Evolutionary conservation across 2,113 vertebrate genomes (phyloP).

Genomic region (Epinephelus fuscoguttatus): DNA sequence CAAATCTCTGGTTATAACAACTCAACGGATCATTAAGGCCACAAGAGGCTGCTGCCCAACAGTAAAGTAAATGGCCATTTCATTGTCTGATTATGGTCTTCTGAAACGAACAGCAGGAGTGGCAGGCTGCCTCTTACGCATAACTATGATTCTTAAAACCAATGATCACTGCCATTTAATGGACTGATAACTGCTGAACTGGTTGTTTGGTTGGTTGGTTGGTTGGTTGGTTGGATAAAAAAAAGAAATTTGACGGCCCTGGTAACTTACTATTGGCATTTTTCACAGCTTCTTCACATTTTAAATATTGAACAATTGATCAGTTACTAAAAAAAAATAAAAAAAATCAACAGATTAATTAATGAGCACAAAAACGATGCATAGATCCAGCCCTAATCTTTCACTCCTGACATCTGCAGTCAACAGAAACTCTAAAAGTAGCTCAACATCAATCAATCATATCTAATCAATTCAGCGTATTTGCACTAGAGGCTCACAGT

Average conservation of each 20-base stretch:
- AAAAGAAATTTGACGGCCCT: not conserved
- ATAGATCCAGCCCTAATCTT: not conserved
- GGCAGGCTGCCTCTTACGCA: too few relatives aligned
- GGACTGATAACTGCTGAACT: too few relatives aligned
- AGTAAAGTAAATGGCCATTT: too few relatives aligned
- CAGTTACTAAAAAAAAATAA: not conserved
- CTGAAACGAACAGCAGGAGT: too few relatives aligned
- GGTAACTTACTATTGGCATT: not conserved
- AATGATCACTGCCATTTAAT: too few relatives aligned
- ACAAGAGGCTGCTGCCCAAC: too few relatives aligned
- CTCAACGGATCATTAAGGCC: too few relatives aligned
- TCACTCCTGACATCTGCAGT: not conserved
- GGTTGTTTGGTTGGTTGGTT: too few relatives aligned
- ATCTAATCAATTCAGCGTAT: not conserved
- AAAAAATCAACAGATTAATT: not conserved
- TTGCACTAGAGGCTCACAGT: not conserved
- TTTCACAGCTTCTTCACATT: not conserved
- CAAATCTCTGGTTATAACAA: too few relatives aligned
- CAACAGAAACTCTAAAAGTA: not conserved
- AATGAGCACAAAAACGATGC: not conserved
- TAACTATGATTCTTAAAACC: too few relatives aligned
- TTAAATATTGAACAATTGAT: not conserved
- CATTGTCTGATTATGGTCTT: too few relatives aligned
- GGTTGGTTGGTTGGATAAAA: too few relatives aligned
- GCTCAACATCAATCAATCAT: not conserved